Evolutionary conservation across 2,888 invertebrate species (phyloP).

Genomic region (Cremastinae sp.): DNA sequence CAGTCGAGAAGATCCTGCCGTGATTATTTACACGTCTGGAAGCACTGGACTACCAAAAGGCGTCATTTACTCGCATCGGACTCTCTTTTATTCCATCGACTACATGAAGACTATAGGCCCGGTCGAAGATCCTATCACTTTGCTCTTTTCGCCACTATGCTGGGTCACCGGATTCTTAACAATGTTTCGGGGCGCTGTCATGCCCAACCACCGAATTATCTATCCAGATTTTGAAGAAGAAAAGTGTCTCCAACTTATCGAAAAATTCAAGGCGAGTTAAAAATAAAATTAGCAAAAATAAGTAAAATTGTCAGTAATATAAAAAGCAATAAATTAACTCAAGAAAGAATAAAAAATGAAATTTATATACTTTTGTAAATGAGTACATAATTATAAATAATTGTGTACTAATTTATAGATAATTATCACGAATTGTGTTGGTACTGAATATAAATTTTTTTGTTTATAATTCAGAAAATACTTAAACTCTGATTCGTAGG

Average conservation of each 20-base stretch:
- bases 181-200: slow-evolving; percentile 50
- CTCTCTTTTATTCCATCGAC: slow-evolving; percentile 49
- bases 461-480: too few species aligned
- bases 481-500: too few species aligned
- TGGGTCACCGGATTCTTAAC: slow-evolving; percentile 64
- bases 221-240: slow-evolving; percentile 58
- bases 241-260: slow-evolving; percentile 55
- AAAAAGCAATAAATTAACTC: too few species aligned
- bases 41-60: slow-evolving; percentile 68
- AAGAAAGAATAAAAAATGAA: too few species aligned
- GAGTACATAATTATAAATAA: too few species aligned
- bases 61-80: slow-evolving; percentile 60
- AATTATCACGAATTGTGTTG: too few species aligned
- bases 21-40: slow-evolving; percentile 68
- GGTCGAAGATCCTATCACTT: slow-evolving; percentile 25
- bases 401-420: too few species aligned
- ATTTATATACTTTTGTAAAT: too few species aligned
- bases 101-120: background rate
- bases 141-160: slow-evolving; percentile 63
- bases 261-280: slow-evolving; percentile 63
- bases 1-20: slow-evolving; percentile 55
- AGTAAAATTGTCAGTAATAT: too few species aligned
- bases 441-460: too few species aligned
- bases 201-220: slow-evolving; percentile 59
- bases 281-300: background rate